phyloP scores from a whole-genome alignment of 2,113 vertebrate species.

The Atrichornis clamosus region DNA sequence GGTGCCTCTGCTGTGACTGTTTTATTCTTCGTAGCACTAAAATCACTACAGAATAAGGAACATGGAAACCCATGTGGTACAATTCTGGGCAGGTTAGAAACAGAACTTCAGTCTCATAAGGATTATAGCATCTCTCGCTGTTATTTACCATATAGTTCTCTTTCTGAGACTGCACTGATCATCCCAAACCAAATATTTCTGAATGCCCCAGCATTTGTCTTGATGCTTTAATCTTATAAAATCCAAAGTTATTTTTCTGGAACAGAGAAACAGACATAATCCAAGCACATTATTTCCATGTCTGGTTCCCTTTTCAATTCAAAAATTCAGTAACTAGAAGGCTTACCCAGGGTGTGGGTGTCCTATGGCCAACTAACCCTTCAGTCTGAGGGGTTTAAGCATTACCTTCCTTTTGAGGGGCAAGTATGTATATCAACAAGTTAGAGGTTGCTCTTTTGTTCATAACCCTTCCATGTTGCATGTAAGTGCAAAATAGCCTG shows the following conservation, averaged over 20 bases:
- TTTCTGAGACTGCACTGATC: not conserved
- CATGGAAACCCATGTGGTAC: not conserved
- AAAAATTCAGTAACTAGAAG: not conserved
- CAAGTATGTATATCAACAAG: not conserved
- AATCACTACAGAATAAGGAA: not conserved
- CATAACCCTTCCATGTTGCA: not conserved
- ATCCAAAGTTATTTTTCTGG: not conserved
- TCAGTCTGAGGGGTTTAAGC: not conserved
- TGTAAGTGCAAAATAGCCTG: not conserved
- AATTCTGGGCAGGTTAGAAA: not conserved
- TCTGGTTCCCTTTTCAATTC: not conserved
- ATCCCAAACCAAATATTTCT: not conserved
- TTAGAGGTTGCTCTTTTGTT: not conserved
- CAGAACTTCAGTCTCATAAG: not conserved
- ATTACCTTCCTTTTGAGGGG: not conserved
- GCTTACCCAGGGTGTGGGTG: fast-evolving
- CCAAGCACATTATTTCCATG: not conserved
- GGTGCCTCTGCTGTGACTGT: not conserved
- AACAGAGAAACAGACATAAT: not conserved
- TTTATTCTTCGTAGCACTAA: not conserved
- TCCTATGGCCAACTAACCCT: fast-evolving
- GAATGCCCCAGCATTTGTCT: not conserved
- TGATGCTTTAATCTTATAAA: not conserved
- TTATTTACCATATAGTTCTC: not conserved
- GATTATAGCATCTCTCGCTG: not conserved